These are phyloP conservation scores for Cheilosia impressa DNA, from an alignment of 2,888 invertebrate genomes.

Conservation along the genomic window DNA sequence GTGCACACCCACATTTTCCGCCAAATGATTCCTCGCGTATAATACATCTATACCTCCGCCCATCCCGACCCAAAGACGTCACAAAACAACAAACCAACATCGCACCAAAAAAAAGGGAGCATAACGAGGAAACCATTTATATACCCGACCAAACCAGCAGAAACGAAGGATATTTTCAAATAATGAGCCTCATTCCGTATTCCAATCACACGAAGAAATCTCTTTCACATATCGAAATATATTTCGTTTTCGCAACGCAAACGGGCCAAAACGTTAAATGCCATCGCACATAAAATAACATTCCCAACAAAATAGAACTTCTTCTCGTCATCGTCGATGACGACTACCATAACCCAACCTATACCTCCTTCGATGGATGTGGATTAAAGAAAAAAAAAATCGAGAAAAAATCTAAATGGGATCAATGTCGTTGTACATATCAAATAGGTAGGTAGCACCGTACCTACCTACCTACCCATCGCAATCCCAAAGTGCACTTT, in stretches of 20 bases:
- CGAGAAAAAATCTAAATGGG: constrained; percentile 67
- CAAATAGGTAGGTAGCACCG: constrained; percentile 70
- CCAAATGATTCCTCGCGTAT: constrained; percentile 39
- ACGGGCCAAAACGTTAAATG: constrained; percentile 75
- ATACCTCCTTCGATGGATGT: constrained; percentile 42
- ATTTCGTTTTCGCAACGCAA: constrained; percentile 64
- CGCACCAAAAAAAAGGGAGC: constrained; percentile 23
- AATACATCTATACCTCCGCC: not conserved
- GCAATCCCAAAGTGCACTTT: constrained; percentile 71
- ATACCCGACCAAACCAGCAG: constrained; percentile 42
- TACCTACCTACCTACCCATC: constrained; percentile 37
- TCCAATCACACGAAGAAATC: constrained; percentile 75
- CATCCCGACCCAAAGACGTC: not conserved
- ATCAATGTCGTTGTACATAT: constrained; percentile 75
- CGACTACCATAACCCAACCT: constrained; percentile 35
- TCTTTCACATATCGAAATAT: constrained; percentile 73
- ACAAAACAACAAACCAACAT: constrained; percentile 7
- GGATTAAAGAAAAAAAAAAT: constrained; percentile 63
- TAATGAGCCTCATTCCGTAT: constrained; percentile 76
- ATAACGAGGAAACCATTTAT: constrained; percentile 66
- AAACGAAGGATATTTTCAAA: constrained; percentile 72
- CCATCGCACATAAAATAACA: constrained; percentile 71
- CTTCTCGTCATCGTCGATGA: constrained; percentile 42
- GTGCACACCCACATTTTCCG: constrained; percentile 62
- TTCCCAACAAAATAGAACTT: constrained; percentile 72